Conservation (phyloP, 2,888 invertebrate species). For the Microchrysa polita region DNA sequence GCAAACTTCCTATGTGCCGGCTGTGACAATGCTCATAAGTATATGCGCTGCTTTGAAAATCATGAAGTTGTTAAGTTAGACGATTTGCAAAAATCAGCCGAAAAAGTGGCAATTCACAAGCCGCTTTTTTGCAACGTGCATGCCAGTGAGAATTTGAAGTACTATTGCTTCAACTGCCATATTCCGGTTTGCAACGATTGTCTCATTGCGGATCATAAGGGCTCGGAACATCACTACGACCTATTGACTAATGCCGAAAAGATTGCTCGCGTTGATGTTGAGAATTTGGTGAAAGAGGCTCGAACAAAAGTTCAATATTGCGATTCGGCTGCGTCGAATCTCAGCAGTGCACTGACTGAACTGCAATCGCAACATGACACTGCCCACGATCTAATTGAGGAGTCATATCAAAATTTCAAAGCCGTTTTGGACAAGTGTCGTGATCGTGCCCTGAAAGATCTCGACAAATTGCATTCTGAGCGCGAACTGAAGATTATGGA, state of each 20-base stretch:
- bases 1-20: slow-evolving; percentile 92
- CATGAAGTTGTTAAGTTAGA: slow-evolving; percentile 91
- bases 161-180: slow-evolving; percentile 88
- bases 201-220: slow-evolving; percentile 82
- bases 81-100: slow-evolving; percentile 78
- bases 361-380: slow-evolving; percentile 87
- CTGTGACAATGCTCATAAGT: slow-evolving; percentile 95
- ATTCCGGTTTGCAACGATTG: slow-evolving; percentile 90
- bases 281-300: slow-evolving; percentile 78
- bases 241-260: slow-evolving; percentile 82
- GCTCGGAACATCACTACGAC: slow-evolving; percentile 84
- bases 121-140: slow-evolving; percentile 87
- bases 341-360: slow-evolving; percentile 84
- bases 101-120: slow-evolving; percentile 86
- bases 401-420: slow-evolving; percentile 82
- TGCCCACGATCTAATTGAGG: slow-evolving; percentile 83
- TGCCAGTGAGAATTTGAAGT: slow-evolving; percentile 83
- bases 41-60: slow-evolving; percentile 96
- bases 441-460: slow-evolving; percentile 77
- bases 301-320: slow-evolving; percentile 80
- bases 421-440: slow-evolving; percentile 82
- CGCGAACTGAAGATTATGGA: slow-evolving; percentile 92
- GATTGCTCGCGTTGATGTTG: slow-evolving; percentile 79
- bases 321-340: slow-evolving; percentile 76
- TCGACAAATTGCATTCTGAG: slow-evolving; percentile 81